These are phyloP conservation scores for Theocolax elegans DNA, from an alignment of 1,140 invertebrate genomes.

Conservation along the genomic window DNA sequence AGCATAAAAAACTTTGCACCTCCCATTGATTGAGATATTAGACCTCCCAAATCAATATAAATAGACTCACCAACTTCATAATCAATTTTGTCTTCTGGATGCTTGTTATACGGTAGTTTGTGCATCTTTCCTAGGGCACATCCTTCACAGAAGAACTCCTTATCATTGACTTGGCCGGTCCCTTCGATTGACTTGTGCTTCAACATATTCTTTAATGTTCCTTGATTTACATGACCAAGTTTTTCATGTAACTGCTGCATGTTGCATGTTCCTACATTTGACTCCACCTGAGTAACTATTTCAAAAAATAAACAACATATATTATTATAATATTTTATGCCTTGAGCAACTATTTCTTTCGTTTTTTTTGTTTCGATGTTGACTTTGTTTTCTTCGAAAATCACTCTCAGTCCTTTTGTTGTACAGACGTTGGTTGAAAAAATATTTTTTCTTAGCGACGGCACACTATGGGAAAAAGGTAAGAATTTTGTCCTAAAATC, in stretches of 20 bases:
- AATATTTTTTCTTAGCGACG: neutral
- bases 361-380: neutral
- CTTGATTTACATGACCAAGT: neutral
- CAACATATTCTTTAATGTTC: neutral
- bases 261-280: neutral
- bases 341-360: neutral
- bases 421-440: neutral
- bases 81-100: neutral
- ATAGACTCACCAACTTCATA: constrained; percentile 45
- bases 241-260: neutral
- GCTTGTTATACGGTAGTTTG: neutral
- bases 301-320: neutral
- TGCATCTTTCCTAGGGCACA: neutral
- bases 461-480: no score
- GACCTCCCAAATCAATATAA: constrained; percentile 58
- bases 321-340: neutral
- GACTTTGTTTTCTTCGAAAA: neutral
- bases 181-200: neutral
- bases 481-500: no score
- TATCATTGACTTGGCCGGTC: neutral
- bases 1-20: constrained; percentile 58
- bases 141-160: neutral
- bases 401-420: neutral
- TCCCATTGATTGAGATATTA: constrained; percentile 49
- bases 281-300: neutral